Conservation (phyloP, 2,113 vertebrate species). For the crab-eating macaque (Macaca fascicularis) region DNA sequence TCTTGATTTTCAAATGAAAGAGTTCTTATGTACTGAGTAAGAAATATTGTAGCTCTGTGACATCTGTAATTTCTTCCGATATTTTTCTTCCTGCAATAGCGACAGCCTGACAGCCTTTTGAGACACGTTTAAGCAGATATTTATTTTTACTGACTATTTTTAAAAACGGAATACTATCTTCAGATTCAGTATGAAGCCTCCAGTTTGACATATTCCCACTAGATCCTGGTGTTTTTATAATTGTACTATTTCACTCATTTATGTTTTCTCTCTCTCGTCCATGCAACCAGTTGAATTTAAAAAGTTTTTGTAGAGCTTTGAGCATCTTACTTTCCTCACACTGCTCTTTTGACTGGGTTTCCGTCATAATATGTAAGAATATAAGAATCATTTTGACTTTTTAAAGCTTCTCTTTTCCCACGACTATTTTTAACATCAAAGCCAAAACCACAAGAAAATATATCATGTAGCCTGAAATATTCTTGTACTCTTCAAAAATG, state of each 20-base stretch:
- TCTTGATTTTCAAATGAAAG: background rate
- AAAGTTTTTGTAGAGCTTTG: background rate
- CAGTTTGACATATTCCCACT: background rate
- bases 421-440: background rate
- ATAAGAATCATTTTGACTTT: background rate
- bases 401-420: background rate
- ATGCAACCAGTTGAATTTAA: background rate
- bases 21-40: background rate
- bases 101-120: background rate
- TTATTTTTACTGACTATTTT: background rate
- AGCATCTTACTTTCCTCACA: background rate
- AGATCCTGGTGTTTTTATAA: background rate
- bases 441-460: background rate
- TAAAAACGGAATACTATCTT: background rate
- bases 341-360: background rate
- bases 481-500: background rate
- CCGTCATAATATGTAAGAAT: background rate
- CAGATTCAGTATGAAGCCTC: background rate
- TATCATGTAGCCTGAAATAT: background rate
- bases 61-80: background rate
- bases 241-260: too few species aligned
- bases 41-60: background rate
- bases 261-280: background rate
- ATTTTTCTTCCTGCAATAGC: background rate
- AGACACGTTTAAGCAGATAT: background rate